Percentiles rank a stretch among this genome's conserved stretches.
Evolutionary conservation across 2,797 vertebrate genomes (phyloP).

Genomic region (Coranthus polyacanthus): DNA sequence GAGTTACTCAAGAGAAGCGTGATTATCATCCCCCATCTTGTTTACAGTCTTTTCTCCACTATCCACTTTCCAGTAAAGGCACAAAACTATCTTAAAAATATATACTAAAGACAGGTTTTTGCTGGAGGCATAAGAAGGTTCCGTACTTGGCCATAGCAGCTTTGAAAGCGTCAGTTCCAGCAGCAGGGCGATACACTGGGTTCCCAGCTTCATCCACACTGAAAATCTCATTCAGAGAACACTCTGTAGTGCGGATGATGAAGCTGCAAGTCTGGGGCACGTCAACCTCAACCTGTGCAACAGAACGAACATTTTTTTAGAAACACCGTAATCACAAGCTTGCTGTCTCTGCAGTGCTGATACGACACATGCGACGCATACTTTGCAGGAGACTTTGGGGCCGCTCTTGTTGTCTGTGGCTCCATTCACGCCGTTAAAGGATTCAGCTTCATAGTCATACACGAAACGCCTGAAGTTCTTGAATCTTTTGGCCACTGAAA

Average conservation of each 20-base stretch:
- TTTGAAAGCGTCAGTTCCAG: slow-evolving; percentile 86
- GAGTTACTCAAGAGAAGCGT: too few relatives aligned
- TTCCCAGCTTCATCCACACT: slow-evolving; percentile 77
- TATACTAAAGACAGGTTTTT: too few relatives aligned
- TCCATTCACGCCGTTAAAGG: slow-evolving; percentile 85
- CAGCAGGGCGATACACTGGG: slow-evolving; percentile 82
- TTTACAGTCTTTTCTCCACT: too few relatives aligned
- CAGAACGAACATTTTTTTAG: slow-evolving; percentile 30
- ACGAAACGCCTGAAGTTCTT: slow-evolving; percentile 89
- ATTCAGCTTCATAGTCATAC: slow-evolving; percentile 91
- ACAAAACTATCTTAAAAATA: too few relatives aligned
- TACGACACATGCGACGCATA: slow-evolving; percentile 39
- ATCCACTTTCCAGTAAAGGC: too few relatives aligned
- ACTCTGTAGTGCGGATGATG: slow-evolving; percentile 88
- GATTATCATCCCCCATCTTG: too few relatives aligned
- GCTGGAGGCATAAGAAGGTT: background rate
- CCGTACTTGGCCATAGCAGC: slow-evolving; percentile 91
- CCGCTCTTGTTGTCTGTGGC: slow-evolving; percentile 85
- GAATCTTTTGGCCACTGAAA: slow-evolving; percentile 89
- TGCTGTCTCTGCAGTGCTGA: background rate
- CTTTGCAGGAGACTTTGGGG: slow-evolving; percentile 91
- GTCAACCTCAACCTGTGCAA: slow-evolving; percentile 90
- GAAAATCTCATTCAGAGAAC: slow-evolving; percentile 88
- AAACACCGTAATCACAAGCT: background rate
- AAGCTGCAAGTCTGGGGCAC: slow-evolving; percentile 93